A percentile compares a stretch with the other conserved stretches of the same genome.
phyloP scores from a whole-genome alignment of 1,140 invertebrate species.

The Caenorhabditis tropicalis region DNA sequence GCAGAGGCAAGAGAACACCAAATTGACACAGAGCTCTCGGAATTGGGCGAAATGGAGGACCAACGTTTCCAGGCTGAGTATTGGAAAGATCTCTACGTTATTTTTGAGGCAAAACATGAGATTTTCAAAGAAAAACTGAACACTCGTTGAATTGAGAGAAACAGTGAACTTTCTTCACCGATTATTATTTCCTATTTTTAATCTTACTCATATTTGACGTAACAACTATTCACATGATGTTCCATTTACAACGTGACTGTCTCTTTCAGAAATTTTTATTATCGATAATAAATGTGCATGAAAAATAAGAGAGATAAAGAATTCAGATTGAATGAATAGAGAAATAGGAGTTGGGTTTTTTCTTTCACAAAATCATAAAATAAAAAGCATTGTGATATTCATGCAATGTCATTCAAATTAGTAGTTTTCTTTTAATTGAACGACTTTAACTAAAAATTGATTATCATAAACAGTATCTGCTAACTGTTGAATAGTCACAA shows the following conservation, averaged over 20 bases:
- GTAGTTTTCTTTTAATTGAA: background rate
- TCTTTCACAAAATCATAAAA: background rate
- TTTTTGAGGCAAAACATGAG: background rate
- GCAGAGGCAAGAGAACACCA: background rate
- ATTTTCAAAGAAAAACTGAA: background rate
- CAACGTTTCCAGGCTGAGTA: background rate
- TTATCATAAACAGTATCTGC: background rate
- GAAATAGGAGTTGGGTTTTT: background rate
- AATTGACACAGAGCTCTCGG: background rate
- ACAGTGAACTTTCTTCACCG: background rate
- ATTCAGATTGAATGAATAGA: background rate
- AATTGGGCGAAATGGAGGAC: slow-evolving; percentile 7
- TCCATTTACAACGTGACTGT: too few relatives aligned
- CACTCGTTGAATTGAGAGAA: background rate
- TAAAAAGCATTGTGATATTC: background rate
- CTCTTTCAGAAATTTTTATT: background rate
- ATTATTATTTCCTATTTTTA: too few relatives aligned
- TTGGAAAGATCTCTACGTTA: background rate
- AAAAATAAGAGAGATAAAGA: background rate
- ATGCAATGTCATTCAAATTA: background rate
- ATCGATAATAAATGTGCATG: background rate
- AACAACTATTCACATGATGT: too few relatives aligned
- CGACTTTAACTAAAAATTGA: background rate
- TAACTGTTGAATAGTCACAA: background rate
- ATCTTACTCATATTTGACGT: too few relatives aligned